These are phyloP conservation scores for Haplotaxodon microlepis DNA, from an alignment of 2,113 vertebrate species.

Conservation along the genomic window DNA sequence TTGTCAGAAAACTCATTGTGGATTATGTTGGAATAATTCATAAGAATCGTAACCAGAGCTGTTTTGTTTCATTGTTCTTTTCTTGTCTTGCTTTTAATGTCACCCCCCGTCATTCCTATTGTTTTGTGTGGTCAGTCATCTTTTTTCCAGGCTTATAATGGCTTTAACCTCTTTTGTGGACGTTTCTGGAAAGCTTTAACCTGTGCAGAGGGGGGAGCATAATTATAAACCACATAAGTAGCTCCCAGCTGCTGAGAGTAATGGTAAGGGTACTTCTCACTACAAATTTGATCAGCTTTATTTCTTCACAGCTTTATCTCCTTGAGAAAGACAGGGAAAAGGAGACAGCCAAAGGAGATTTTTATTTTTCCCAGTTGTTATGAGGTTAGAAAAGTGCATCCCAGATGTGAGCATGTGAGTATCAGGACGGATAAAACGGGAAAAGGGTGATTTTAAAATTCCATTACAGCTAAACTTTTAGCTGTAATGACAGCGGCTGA, in stretches of 20 bases:
- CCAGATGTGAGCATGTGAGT: neutral
- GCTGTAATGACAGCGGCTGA: neutral
- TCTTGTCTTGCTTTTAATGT: neutral
- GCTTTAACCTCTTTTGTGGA: neutral
- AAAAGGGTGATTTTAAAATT: neutral
- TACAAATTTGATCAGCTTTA: neutral
- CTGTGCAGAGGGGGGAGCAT: neutral
- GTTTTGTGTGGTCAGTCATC: neutral
- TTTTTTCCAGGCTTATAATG: neutral
- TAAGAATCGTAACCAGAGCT: neutral
- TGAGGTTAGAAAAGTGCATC: neutral
- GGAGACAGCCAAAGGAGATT: neutral
- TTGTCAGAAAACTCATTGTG: neutral
- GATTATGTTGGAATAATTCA: slow-evolving; percentile 1
- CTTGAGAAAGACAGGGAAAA: neutral
- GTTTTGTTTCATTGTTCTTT: neutral
- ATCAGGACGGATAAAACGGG: neutral
- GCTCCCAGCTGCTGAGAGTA: neutral
- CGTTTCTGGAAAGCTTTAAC: neutral
- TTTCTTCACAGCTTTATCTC: neutral
- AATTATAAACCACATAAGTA: neutral
- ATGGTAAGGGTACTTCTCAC: neutral
- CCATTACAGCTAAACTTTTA: neutral
- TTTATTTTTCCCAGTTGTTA: neutral
- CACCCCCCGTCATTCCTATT: neutral